Conservation (phyloP, 1,140 invertebrate species). For the Drosophila subobscura region DNA sequence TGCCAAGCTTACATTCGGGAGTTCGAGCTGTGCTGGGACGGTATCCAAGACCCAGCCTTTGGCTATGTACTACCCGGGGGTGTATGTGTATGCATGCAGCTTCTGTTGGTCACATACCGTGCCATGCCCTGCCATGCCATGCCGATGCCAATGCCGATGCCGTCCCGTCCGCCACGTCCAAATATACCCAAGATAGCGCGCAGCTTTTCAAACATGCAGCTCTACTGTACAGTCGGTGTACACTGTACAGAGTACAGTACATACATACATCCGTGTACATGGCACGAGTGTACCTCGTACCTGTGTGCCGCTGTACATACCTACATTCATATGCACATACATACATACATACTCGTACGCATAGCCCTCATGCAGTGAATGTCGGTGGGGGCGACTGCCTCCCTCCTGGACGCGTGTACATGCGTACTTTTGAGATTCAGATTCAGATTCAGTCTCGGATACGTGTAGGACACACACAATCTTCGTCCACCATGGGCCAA, state of each 20-base stretch:
- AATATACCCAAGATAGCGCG: constrained; percentile 70
- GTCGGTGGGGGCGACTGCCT: constrained; percentile 23
- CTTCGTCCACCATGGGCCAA: constrained; percentile 38
- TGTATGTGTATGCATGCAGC: constrained; percentile 83
- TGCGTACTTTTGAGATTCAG: constrained; percentile 54
- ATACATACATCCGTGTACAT: constrained; percentile 36
- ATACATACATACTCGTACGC: constrained; percentile 52
- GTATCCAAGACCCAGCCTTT: constrained; percentile 82
- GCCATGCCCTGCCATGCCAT: constrained; percentile 6
- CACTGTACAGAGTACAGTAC: constrained; percentile 32
- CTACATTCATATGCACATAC: constrained; percentile 30
- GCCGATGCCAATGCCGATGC: neutral
- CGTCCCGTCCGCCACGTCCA: constrained; percentile 12
- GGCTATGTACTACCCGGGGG: constrained; percentile 84
- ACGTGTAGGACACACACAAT: constrained; percentile 50
- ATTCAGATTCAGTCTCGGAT: constrained; percentile 53
- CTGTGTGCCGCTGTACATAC: constrained; percentile 40
- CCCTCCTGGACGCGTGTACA: constrained; percentile 45
- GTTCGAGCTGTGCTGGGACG: constrained; percentile 64
- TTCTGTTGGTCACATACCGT: constrained; percentile 75
- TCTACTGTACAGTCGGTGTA: constrained; percentile 49
- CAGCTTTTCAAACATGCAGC: constrained; percentile 62
- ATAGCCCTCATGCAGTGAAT: constrained; percentile 23
- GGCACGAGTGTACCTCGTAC: no score
- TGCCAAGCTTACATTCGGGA: constrained; percentile 79